Evolutionary conservation across 2,888 invertebrate species (phyloP), one percentile per base, ranked within the genome.

Genomic region (Cephus runcator): DNA sequence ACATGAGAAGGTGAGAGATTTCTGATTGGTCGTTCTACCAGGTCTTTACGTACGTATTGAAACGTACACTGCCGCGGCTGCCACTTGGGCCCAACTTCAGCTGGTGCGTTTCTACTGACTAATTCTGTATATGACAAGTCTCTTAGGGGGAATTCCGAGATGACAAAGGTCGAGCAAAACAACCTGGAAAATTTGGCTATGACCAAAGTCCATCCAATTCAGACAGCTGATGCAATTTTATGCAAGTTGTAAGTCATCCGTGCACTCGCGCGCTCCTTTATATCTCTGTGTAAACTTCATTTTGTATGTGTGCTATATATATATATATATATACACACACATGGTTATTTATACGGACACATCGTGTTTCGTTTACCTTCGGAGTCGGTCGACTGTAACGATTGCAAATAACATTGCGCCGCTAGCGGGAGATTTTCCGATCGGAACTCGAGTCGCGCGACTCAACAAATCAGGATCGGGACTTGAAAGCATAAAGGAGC

Each of bases 291-390:
- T 23, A 23, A 23, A 56, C 23, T 56, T 23, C 56, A 56, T 56
- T 23, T 15, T 23, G 23, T 23, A 23, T 23, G 6, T 23, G 6
- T 56, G 6, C 1, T 34, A 34, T 34, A 34, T 34, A 34, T 11
- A 34, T 34, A 11, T 34, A 34, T 34, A 34, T 11, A 34, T 15
- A 12, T 0, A 15, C 0, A 40, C 15, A 4, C 40, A 15, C 23
- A 56, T 56, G 23, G 2, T 56, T 56, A 36, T 36, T 35, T 35
- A 80, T 77, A 73, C 75, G 73, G 73, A 81, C 79, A 75, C 79
- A 84, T 83, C 76, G 81, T 80, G 80, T 83, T 83, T 83, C 81
- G 85, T 82, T 85, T 84, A 85, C 85, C 85, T 86, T 86, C 85
- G 82, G 83, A 82, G 80, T 83, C 83, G 81, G 83, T 83, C 85